Percentiles rank a stretch among this genome's conserved stretches.
Evolutionary conservation across 2,888 invertebrate genomes (phyloP).

Genomic region (Drosophila nr. perissopoda): DNA sequence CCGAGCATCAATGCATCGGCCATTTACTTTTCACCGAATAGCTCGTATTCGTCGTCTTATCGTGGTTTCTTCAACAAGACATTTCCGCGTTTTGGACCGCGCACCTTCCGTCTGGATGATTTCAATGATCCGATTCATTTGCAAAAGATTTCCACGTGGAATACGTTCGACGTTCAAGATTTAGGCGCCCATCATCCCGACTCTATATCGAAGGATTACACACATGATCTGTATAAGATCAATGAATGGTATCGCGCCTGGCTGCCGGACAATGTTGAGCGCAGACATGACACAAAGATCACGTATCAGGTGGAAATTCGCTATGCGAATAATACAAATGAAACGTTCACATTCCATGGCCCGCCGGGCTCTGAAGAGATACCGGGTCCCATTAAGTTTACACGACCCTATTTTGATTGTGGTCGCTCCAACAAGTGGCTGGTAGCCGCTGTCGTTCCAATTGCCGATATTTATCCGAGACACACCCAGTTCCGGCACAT

Average conservation of each 20-base stretch:
- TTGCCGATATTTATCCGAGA: constrained; percentile 97
- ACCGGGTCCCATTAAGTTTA: constrained; percentile 97
- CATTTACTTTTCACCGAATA: constrained; percentile 96
- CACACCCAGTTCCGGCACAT: constrained; percentile 97
- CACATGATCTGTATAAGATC: constrained; percentile 94
- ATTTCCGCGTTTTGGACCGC: constrained; percentile 96
- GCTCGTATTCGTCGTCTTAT: constrained; percentile 97
- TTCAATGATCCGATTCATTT: constrained; percentile 98
- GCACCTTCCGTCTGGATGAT: constrained; percentile 95
- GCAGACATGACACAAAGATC: constrained; percentile 95
- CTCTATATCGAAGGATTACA: constrained; percentile 94
- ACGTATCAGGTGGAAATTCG: constrained; percentile 97
- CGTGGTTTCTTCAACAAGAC: constrained; percentile 98
- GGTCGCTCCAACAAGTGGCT: constrained; percentile 98
- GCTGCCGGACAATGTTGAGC: constrained; percentile 94
- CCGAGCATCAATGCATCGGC: constrained; percentile 96
- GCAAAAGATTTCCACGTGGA: constrained; percentile 96
- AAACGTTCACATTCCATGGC: constrained; percentile 98
- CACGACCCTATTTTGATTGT: constrained; percentile 98
- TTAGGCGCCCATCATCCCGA: constrained; percentile 93
- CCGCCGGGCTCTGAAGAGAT: constrained; percentile 95
- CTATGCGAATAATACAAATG: constrained; percentile 97
- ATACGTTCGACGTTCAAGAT: constrained; percentile 94
- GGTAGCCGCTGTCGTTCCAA: constrained; percentile 96
- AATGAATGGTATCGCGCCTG: constrained; percentile 97